These are phyloP conservation scores for Pelodytes ibericus DNA, from an alignment of 2,797 vertebrate species.

Conservation along the genomic window DNA sequence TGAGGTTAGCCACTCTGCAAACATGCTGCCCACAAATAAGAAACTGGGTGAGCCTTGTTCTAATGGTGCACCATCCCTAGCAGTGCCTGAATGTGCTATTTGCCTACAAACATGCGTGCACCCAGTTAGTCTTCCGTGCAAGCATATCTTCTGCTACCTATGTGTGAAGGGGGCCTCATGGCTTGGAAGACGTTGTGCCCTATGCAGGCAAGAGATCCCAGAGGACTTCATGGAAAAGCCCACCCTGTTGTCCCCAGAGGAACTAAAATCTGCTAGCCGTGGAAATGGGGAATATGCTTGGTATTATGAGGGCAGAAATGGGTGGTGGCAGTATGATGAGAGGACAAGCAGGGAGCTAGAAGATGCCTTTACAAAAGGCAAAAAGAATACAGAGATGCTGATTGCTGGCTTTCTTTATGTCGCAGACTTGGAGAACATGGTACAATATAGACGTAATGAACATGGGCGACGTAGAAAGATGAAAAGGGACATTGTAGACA, in stretches of 20 bases:
- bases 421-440: constrained; percentile 96
- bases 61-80: constrained; percentile 79
- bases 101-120: constrained; percentile 94
- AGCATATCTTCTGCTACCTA: constrained; percentile 94
- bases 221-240: constrained; percentile 96
- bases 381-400: constrained; percentile 95
- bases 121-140: constrained; percentile 92
- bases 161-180: constrained; percentile 98
- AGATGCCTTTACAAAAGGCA: constrained; percentile 90
- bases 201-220: constrained; percentile 93
- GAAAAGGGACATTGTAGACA: constrained; percentile 90
- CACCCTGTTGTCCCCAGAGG: constrained; percentile 88
- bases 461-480: constrained; percentile 92
- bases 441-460: constrained; percentile 95
- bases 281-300: constrained; percentile 84
- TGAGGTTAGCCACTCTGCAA: constrained; percentile 83
- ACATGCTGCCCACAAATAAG: constrained; percentile 80
- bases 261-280: constrained; percentile 88
- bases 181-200: constrained; percentile 94
- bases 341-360: constrained; percentile 92
- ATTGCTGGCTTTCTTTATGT: constrained; percentile 95
- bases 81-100: constrained; percentile 90
- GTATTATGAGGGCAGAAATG: constrained; percentile 98
- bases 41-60: constrained; percentile 77
- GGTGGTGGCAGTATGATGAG: constrained; percentile 99